phyloP scores from a whole-genome alignment of 2,797 vertebrate species.

The Sebastes diploproa region DNA sequence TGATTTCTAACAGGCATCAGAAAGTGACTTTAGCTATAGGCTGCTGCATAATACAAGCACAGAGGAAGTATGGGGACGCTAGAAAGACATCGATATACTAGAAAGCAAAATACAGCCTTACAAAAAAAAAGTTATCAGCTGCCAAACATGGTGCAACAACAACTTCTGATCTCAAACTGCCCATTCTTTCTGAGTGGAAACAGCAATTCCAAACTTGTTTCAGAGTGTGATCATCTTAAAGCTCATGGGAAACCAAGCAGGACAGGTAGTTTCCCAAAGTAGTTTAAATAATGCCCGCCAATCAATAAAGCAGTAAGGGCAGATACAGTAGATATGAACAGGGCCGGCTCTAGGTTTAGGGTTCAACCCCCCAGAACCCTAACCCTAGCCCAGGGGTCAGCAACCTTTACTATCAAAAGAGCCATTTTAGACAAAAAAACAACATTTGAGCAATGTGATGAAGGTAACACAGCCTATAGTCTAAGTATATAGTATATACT shows the following conservation, averaged over 20 bases:
- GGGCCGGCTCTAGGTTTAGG: too few species aligned
- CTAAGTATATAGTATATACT: too few species aligned
- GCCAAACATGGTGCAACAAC: background rate
- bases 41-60: background rate
- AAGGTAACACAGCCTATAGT: too few species aligned
- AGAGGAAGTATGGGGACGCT: background rate
- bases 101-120: background rate
- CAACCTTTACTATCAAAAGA: too few species aligned
- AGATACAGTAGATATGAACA: too few species aligned
- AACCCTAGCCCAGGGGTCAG: too few species aligned
- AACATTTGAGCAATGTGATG: too few species aligned
- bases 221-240: background rate
- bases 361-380: too few species aligned
- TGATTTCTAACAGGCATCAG: background rate
- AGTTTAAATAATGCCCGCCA: background rate
- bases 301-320: background rate
- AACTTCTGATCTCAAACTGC: background rate
- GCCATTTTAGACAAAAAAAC: too few species aligned
- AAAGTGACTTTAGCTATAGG: background rate
- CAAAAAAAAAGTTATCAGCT: background rate
- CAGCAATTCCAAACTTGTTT: background rate
- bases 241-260: background rate
- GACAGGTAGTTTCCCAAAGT: background rate
- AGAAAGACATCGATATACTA: background rate
- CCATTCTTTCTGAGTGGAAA: background rate